Evolutionary conservation across 2,888 invertebrate genomes (phyloP).

Genomic region (Drosophila lutescens): DNA sequence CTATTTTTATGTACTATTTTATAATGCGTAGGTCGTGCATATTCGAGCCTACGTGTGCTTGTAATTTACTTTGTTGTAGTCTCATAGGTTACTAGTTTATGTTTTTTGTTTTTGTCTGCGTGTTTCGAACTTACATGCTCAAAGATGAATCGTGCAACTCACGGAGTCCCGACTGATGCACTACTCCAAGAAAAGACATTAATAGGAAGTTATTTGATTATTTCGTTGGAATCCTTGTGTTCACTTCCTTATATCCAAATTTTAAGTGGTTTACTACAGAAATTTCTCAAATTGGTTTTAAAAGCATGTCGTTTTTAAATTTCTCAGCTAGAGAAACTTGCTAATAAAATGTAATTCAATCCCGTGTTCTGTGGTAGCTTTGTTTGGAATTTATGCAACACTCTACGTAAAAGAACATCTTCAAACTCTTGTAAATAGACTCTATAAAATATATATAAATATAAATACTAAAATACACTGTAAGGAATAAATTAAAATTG

Average conservation of each 20-base stretch:
- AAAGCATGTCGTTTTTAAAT: background rate
- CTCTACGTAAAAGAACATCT: slow-evolving; percentile 26
- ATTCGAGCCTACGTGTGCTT: slow-evolving; percentile 19
- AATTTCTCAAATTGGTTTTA: background rate
- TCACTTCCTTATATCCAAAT: slow-evolving; percentile 8
- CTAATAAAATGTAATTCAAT: slow-evolving; percentile 6
- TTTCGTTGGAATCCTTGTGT: slow-evolving; percentile 8
- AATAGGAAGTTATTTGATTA: slow-evolving; percentile 1
- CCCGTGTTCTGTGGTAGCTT: slow-evolving; percentile 37
- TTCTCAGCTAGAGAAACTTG: slow-evolving; percentile 8
- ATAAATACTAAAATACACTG: slow-evolving; percentile 33
- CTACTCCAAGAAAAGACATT: slow-evolving; percentile 29
- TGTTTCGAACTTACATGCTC: slow-evolving; percentile 42
- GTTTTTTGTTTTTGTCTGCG: slow-evolving; percentile 70
- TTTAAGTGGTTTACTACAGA: background rate
- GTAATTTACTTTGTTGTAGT: slow-evolving; percentile 37
- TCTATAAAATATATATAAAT: slow-evolving; percentile 55
- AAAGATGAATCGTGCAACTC: slow-evolving; percentile 16
- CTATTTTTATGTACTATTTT: slow-evolving; percentile 48
- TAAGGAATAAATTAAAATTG: slow-evolving; percentile 58
- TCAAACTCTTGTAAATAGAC: slow-evolving; percentile 65
- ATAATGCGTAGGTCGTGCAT: slow-evolving; percentile 29
- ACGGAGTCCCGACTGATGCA: slow-evolving; percentile 48
- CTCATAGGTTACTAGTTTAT: slow-evolving; percentile 62
- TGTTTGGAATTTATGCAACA: slow-evolving; percentile 23